Evolutionary conservation across 1,140 invertebrate genomes (phyloP).

Genomic region (Planococcus citri): DNA sequence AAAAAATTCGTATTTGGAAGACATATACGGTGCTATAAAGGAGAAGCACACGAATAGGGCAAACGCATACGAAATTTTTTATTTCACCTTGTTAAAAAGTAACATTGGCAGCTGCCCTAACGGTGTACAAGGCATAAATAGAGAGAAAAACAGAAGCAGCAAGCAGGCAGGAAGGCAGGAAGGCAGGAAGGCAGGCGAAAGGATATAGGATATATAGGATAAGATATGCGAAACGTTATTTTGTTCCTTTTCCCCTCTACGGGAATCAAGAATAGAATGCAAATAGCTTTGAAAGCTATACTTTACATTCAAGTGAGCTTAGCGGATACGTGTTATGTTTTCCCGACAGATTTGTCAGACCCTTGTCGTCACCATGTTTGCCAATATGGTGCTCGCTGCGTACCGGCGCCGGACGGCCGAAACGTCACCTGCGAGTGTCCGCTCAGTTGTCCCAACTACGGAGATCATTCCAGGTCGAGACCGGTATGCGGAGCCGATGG

Average conservation of each 20-base stretch:
- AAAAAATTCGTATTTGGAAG: too few relatives aligned
- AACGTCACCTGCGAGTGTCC: constrained; percentile 21
- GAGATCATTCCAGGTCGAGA: constrained; percentile 23
- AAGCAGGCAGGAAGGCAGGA: too few relatives aligned
- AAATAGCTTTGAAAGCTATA: constrained; percentile 17
- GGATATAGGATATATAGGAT: background rate
- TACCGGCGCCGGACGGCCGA: constrained; percentile 19
- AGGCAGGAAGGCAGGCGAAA: too few relatives aligned
- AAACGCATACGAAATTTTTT: background rate
- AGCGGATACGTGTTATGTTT: constrained; percentile 24
- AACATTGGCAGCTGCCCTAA: too few relatives aligned
- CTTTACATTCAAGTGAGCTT: constrained; percentile 15
- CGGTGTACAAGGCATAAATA: too few relatives aligned
- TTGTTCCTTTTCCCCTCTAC: constrained; percentile 17
- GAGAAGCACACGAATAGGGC: background rate
- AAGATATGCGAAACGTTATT: constrained; percentile 16
- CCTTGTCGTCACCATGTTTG: constrained; percentile 22
- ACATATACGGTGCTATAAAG: too few relatives aligned
- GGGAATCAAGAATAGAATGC: constrained; percentile 15
- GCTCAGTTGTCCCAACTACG: constrained; percentile 11
- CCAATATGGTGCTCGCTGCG: constrained; percentile 23
- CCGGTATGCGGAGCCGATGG: constrained; percentile 63
- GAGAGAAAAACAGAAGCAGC: too few relatives aligned
- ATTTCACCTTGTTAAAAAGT: background rate
- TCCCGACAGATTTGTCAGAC: constrained; percentile 22